Base-by-base conservation (phyloP, 2,888 invertebrate species). In the Merodon equestris region DNA sequence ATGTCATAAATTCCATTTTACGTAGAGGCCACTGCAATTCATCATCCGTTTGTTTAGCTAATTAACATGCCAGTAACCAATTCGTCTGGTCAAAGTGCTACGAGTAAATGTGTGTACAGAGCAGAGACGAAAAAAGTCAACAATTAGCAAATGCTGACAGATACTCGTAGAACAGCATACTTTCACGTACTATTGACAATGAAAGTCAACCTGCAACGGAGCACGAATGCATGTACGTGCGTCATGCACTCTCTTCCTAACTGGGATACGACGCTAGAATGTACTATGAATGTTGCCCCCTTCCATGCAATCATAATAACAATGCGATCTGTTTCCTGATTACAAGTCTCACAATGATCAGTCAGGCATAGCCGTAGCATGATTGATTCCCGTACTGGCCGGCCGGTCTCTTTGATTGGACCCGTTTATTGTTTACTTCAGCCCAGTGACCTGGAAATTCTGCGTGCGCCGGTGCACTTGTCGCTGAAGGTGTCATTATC, bases 161-260 rank as follows among this genome's bases (percentile, higher is more conserved):
- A 44, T 51, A 61, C 51, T 56, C 42, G 36, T 50, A 77, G 67
- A 61, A n/a, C n/a, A n/a, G n/a, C 51, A 77, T 57, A 73, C 77
- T 77, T 77, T 77, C 77, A 63, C 67, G 40, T 42, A 38, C 5
- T 77, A 19, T 77, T 72, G 72, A 76, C 76, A 76, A 76, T 76
- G 76, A 76, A 76, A 76, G 76, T 76, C 64, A 40, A 50, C 9
- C 18, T 45, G 38, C 42, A 27, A 27, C 27, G 27, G 27, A 27
- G 27, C 7, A 27, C 27, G 27, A 4, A 7, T 27, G 27, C 27
- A 4, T 7, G 7, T 27, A 27, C 7, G 27, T 27, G 27, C n/a
- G n/a, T n/a, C n/a, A n/a, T n/a, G n/a, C 27, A 27, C 7, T 27
- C 27, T 27, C 27, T 27, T 27, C 27, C 27, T 27, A 27, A 27